Percentiles rank a stretch among this genome's conserved stretches.
Evolutionary conservation across 1,140 invertebrate species (phyloP).

Genomic region (Venturia canescens): DNA sequence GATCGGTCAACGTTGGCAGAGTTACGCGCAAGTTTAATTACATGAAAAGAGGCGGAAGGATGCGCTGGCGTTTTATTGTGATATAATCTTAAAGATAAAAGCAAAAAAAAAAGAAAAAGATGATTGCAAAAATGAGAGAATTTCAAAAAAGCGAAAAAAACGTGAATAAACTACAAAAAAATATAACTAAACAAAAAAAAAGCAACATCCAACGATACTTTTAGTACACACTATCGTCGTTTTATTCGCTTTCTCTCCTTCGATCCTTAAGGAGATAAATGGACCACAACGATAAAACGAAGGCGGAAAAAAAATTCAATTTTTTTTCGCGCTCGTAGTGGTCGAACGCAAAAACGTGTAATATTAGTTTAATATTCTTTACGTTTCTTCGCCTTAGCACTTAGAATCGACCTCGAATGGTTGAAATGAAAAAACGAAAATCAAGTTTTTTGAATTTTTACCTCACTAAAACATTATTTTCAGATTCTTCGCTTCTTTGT

Average conservation of each 20-base stretch:
- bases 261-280: neutral
- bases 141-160: slow-evolving; percentile 33
- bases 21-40: slow-evolving; percentile 49
- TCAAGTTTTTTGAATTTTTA: no score
- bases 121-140: slow-evolving; percentile 19
- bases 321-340: neutral
- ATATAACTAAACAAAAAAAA: neutral
- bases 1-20: slow-evolving; percentile 15
- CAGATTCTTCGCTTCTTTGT: no score
- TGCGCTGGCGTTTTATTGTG: slow-evolving; percentile 72
- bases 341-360: neutral
- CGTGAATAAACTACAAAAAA: slow-evolving; percentile 35
- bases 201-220: neutral
- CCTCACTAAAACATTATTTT: no score
- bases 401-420: neutral
- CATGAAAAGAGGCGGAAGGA: slow-evolving; percentile 49
- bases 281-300: neutral
- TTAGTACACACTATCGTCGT: no score
- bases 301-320: slow-evolving; percentile 36
- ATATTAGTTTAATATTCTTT: slow-evolving; percentile 2
- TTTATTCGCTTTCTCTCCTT: no score
- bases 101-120: slow-evolving; percentile 43
- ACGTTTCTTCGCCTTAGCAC: neutral
- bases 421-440: neutral
- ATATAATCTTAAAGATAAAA: slow-evolving; percentile 66